Evolutionary conservation across 2,888 invertebrate genomes (phyloP).

Genomic region (Tenodera sinensis): DNA sequence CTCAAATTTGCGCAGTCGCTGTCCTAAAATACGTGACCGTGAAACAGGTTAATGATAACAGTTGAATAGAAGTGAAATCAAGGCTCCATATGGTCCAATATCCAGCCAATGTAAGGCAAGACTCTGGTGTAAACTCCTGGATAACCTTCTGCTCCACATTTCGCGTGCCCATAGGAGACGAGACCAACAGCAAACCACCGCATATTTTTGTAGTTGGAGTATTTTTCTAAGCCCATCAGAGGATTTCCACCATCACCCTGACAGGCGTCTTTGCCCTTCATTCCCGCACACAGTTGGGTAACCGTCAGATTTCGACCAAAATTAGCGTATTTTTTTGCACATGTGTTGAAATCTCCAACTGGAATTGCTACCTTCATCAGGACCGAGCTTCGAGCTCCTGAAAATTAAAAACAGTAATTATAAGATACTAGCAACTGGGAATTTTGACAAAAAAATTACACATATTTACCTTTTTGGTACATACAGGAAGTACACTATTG

Average conservation of each 20-base stretch:
- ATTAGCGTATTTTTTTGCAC: conserved; percentile 51
- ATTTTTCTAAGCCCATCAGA: conserved; percentile 54
- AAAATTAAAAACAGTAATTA: background rate
- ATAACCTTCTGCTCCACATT: conserved; percentile 61
- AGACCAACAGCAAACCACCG: conserved; percentile 53
- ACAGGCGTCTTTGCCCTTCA: conserved; percentile 67
- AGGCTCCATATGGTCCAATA: conserved; percentile 39
- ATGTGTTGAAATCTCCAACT: conserved; percentile 51
- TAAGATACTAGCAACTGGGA: too few relatives aligned
- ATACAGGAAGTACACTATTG: too few relatives aligned
- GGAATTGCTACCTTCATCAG: conserved; percentile 61
- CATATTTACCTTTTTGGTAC: too few relatives aligned
- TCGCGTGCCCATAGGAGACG: conserved; percentile 63
- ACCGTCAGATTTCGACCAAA: conserved; percentile 47
- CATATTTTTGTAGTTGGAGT: conserved; percentile 23
- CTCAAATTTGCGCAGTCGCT: too few relatives aligned
- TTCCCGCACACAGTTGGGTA: conserved; percentile 68
- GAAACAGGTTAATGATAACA: too few relatives aligned
- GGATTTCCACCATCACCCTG: conserved; percentile 76
- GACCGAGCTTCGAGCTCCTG: conserved; percentile 47
- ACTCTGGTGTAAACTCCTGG: conserved; percentile 68
- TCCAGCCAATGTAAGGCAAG: conserved; percentile 60
- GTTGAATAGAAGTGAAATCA: too few relatives aligned
- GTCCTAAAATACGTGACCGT: too few relatives aligned
- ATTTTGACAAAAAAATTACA: too few relatives aligned